Evolutionary conservation across 2,797 vertebrate genomes (phyloP).

Genomic region (Zalophus californianus): DNA sequence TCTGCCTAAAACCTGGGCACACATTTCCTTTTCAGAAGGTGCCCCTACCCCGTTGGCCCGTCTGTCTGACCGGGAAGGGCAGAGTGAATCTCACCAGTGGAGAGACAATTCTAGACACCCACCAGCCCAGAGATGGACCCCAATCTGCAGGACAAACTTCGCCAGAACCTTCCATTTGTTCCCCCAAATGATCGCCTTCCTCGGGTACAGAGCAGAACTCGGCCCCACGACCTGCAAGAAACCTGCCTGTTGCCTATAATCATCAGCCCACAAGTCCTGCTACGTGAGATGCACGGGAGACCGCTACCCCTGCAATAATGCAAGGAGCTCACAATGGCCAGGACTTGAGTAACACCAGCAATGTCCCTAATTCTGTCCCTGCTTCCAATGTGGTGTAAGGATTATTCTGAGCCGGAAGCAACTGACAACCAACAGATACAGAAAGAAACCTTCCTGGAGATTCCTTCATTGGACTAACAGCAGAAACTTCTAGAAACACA

Average conservation of each 20-base stretch:
- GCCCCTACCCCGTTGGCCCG: neutral
- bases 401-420: neutral
- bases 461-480: neutral
- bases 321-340: neutral
- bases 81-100: too few species aligned
- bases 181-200: too few species aligned
- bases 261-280: neutral
- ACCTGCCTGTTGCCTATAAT: rapidly evolving
- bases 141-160: rapidly evolving
- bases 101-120: neutral
- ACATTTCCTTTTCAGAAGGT: neutral
- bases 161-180: rapidly evolving
- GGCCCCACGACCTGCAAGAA: too few species aligned
- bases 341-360: neutral
- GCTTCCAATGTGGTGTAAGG: rapidly evolving
- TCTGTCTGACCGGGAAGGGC: too few species aligned
- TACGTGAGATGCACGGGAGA: rapidly evolving
- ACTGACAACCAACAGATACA: neutral
- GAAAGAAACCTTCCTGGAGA: neutral
- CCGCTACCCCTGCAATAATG: rapidly evolving
- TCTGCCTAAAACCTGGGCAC: neutral
- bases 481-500: neutral
- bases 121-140: rapidly evolving
- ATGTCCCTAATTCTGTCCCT: neutral
- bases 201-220: neutral